A percentile compares a stretch with the other conserved stretches of the same genome.
These are phyloP conservation scores for Aproaerema taeniolella DNA, from an alignment of 2,888 invertebrate species.

Conservation along the genomic window DNA sequence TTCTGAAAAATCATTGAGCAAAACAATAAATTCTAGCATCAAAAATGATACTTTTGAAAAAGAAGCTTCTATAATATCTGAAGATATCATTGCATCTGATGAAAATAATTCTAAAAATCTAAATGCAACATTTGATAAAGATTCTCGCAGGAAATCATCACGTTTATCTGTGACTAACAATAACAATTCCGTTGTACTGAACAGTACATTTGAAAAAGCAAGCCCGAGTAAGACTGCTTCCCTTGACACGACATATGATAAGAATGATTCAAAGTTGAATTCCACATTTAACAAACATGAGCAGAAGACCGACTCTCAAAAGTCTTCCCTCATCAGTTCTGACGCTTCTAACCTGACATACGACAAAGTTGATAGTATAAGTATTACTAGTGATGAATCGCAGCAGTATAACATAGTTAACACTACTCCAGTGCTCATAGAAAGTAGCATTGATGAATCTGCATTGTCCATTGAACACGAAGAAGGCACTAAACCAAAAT, in stretches of 20 bases:
- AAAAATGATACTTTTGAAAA: slow-evolving; percentile 25
- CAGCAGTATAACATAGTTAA: slow-evolving; percentile 47
- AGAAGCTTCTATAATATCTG: slow-evolving; percentile 12
- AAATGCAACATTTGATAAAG: slow-evolving; percentile 18
- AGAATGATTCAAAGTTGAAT: slow-evolving; percentile 21
- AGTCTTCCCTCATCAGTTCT: slow-evolving; percentile 46
- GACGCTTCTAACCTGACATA: slow-evolving; percentile 36
- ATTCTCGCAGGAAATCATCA: too few species aligned
- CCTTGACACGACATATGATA: slow-evolving; percentile 43
- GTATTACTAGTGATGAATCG: slow-evolving; percentile 59
- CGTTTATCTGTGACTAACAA: too few species aligned
- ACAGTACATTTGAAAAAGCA: slow-evolving; percentile 37
- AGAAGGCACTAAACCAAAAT: not conserved
- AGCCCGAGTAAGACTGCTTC: slow-evolving; percentile 14
- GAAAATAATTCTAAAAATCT: slow-evolving; percentile 4
- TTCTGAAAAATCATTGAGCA: slow-evolving; percentile 24
- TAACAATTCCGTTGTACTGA: slow-evolving; percentile 10
- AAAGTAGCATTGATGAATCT: slow-evolving; percentile 57
- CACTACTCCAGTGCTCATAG: slow-evolving; percentile 51
- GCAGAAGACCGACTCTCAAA: slow-evolving; percentile 23
- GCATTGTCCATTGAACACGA: slow-evolving; percentile 20
- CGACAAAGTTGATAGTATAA: slow-evolving; percentile 44
- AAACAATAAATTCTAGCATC: slow-evolving; percentile 19
- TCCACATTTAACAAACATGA: slow-evolving; percentile 22
- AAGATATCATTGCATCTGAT: too few species aligned